Percentiles rank a stretch among this genome's conserved stretches.
phyloP scores from a whole-genome alignment of 2,888 invertebrate genomes.

The Lasioglossum villosulum region DNA sequence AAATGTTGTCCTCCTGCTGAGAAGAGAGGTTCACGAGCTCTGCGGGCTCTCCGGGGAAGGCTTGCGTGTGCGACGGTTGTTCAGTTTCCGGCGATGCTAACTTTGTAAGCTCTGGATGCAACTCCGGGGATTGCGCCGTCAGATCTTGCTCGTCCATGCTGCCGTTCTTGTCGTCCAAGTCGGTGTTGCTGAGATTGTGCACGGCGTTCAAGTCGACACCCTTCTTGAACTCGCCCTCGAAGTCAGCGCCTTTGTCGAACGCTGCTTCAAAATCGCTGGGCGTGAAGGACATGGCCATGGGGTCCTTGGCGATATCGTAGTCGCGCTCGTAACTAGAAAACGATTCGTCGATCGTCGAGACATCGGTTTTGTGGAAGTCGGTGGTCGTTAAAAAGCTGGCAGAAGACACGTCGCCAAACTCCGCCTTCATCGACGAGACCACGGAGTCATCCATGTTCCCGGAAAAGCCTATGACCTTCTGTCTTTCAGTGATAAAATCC shows the following conservation, averaged over 20 bases:
- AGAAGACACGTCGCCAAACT: conserved; percentile 86
- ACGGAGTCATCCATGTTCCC: conserved; percentile 84
- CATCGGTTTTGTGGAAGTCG: conserved; percentile 75
- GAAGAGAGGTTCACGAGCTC: conserved; percentile 40
- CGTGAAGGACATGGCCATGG: conserved; percentile 81
- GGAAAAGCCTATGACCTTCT: conserved; percentile 80
- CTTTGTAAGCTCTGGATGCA: background rate
- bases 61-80: background rate
- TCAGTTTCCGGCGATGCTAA: background rate
- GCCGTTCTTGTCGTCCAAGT: conserved; percentile 63
- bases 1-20: conserved; percentile 31
- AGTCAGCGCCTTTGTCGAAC: conserved; percentile 68
- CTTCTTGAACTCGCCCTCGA: conserved; percentile 40
- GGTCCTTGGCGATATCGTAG: conserved; percentile 76
- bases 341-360: conserved; percentile 77
- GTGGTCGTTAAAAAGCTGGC: conserved; percentile 78
- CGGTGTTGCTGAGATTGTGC: conserved; percentile 81
- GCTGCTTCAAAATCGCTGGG: conserved; percentile 78
- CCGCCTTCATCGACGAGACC: conserved; percentile 85
- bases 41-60: conserved; percentile 16
- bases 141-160: background rate
- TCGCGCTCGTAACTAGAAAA: conserved; percentile 73
- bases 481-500: conserved; percentile 55
- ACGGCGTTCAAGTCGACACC: conserved; percentile 85
- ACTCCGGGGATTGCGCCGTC: conserved; percentile 2